Base-by-base conservation (phyloP, 92 coral and sea anemone species). In the Isaurus tuberculatus region DNA sequence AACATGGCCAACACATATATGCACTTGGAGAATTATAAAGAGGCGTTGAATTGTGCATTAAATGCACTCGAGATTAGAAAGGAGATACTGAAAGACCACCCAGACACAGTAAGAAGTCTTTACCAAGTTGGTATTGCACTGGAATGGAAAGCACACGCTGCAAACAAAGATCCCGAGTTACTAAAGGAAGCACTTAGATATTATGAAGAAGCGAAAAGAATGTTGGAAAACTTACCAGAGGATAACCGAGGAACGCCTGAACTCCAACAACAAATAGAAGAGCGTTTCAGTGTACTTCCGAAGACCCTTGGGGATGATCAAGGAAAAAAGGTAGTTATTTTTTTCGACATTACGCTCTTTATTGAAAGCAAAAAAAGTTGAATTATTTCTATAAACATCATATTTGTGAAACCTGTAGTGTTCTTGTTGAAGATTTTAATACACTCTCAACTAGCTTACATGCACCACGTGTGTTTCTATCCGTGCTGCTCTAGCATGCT, bases 1-100 rank as follows among this genome's bases (percentile, higher is more conserved):
- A 74, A 73, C 37, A 73, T 73, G 79, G 79, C 79, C 11, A 73
- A 73, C 79, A 73, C 79, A 28, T 73, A 25, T 37, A 30, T 74
- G 46, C 66, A 33, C 66, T 17, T 74, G 66, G 46, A 6, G 30
- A 23, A 74, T 34, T 51, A 74, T n/a, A 44, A 53, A 5, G 34
- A 51, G 34, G 80, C 80, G 14, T 74, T 53, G 4, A 28, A n/a
- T 17, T 64, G 28, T n/a, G 80, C 80, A 4, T 29, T 34, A 30
- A 44, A 74, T 27, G 79, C 79, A 49, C 79, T 73, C 1, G 65
- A 73, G 79, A 73, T 73, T 17, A 73, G 79, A 16, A 49, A 30
- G 20, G 53, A 49, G 6, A 17, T 73, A 33, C 26, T 44, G 46
- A 30, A 49, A 10, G 16, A 32, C 26, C 79, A 73, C 63, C 79